Conservation (phyloP, 2,113 vertebrate genomes). For the Gallinago undulata region DNA sequence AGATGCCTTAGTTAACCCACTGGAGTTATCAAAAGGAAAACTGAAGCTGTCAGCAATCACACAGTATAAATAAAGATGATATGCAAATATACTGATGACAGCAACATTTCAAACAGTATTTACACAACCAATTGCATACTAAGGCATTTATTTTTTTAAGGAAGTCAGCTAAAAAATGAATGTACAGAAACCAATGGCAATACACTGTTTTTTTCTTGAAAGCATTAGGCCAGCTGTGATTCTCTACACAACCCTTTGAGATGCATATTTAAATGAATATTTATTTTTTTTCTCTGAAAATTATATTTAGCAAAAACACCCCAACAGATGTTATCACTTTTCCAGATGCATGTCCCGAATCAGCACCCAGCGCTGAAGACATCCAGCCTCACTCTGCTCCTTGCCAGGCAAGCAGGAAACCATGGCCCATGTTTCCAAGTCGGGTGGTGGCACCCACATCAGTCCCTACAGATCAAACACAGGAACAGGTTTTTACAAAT, state of each 20-base stretch:
- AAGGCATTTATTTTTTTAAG: background rate
- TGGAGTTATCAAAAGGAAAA: constrained; percentile 48
- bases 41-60: constrained; percentile 46
- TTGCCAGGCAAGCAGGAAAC: background rate
- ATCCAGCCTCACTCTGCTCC: background rate
- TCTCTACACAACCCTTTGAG: constrained; percentile 62
- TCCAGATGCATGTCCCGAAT: constrained; percentile 41
- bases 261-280: constrained; percentile 73
- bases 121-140: constrained; percentile 52
- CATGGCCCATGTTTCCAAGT: accelerated
- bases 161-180: constrained; percentile 57
- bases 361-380: constrained; percentile 28
- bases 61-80: constrained; percentile 70
- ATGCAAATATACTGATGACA: constrained; percentile 68
- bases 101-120: constrained; percentile 64
- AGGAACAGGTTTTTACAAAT: background rate
- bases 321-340: constrained; percentile 58
- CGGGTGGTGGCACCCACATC: accelerated
- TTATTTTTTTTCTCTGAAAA: constrained; percentile 59
- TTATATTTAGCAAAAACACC: constrained; percentile 62
- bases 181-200: constrained; percentile 32
- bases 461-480: accelerated
- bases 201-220: constrained; percentile 39
- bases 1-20: constrained; percentile 52
- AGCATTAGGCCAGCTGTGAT: constrained; percentile 71